These are phyloP conservation scores for Vireo altiloquus DNA, from an alignment of 2,113 vertebrate genomes.

Conservation along the genomic window DNA sequence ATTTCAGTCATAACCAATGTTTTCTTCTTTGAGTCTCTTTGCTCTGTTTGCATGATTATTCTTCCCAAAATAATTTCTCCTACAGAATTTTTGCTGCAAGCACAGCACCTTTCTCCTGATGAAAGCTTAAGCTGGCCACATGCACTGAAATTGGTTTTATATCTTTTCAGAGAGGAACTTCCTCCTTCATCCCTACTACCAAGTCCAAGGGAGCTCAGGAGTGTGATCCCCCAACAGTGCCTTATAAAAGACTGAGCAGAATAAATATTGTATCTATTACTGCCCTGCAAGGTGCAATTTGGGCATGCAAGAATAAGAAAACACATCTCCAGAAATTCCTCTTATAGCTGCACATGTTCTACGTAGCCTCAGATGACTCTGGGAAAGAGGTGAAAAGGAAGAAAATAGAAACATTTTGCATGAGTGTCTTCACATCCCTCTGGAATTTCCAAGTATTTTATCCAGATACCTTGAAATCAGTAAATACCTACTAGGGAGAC, in stretches of 20 bases:
- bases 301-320: not conserved
- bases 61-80: not conserved
- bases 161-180: not conserved
- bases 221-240: not conserved
- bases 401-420: not conserved
- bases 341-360: not conserved
- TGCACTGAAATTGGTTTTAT: not conserved
- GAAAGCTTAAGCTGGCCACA: not conserved
- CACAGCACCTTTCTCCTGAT: not conserved
- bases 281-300: not conserved
- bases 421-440: not conserved
- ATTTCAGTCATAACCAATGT: not conserved
- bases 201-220: not conserved
- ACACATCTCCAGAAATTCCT: not conserved
- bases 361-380: not conserved
- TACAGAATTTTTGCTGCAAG: not conserved
- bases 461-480: not conserved
- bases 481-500: accelerated
- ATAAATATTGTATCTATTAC: not conserved
- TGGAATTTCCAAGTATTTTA: not conserved
- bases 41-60: not conserved
- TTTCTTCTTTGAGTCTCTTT: not conserved
- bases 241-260: not conserved
- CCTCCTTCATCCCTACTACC: not conserved
- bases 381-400: not conserved